Conservation (phyloP, 2,113 vertebrate species). For the Aythya baeri region DNA sequence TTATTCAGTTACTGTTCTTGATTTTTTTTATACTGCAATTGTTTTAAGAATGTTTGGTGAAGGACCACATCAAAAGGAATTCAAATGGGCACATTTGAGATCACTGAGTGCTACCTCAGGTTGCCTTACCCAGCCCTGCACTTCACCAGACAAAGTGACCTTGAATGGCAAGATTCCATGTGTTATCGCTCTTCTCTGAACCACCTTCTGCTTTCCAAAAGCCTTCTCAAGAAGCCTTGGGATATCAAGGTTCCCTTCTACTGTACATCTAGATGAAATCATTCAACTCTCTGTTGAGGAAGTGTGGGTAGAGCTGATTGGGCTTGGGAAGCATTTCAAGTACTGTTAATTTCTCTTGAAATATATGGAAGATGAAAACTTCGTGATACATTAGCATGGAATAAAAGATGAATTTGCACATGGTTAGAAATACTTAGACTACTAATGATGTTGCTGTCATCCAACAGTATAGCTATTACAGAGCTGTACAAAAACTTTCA, state of each 20-base stretch:
- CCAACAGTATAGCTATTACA: neutral
- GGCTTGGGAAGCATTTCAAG: neutral
- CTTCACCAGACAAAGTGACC: neutral
- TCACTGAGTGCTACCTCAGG: neutral
- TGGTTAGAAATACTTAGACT: neutral
- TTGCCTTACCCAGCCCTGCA: neutral
- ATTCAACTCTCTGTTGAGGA: neutral
- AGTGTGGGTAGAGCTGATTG: neutral
- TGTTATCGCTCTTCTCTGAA: neutral
- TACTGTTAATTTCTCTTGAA: neutral
- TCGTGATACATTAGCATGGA: neutral
- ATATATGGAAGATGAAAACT: neutral
- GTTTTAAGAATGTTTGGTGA: neutral
- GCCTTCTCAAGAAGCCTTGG: neutral
- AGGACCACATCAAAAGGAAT: neutral
- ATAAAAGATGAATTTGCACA: neutral
- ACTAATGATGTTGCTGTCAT: neutral
- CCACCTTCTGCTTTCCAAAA: neutral
- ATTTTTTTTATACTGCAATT: neutral
- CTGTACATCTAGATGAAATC: neutral
- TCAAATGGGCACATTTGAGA: neutral
- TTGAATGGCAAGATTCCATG: fast-evolving
- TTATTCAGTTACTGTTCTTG: neutral
- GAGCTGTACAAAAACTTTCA: slow-evolving; percentile 17
- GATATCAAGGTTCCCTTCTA: neutral